Evolutionary conservation across 2,797 vertebrate species (phyloP).

Genomic region (Peromyscus aztecus): DNA sequence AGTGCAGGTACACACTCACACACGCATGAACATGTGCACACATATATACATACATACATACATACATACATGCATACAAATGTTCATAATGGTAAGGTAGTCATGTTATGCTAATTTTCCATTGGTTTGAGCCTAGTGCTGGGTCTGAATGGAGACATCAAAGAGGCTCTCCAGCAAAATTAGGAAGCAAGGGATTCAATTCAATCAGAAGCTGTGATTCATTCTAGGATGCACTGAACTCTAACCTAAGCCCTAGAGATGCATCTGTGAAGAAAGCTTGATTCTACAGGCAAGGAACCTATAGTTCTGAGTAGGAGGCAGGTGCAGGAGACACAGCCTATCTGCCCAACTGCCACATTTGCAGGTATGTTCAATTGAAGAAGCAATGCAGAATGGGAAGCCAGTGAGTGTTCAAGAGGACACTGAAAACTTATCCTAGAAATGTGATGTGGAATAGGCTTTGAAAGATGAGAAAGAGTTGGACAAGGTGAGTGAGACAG

Average conservation of each 20-base stretch:
- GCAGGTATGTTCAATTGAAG: background rate
- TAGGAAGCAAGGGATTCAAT: background rate
- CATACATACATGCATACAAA: background rate
- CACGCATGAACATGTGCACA: background rate
- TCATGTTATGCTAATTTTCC: background rate
- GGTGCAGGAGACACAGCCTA: background rate
- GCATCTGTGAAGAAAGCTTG: background rate
- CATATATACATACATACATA: background rate
- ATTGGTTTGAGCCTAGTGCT: background rate
- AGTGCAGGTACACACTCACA: background rate
- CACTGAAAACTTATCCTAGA: background rate
- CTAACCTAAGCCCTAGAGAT: background rate
- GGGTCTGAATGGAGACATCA: background rate
- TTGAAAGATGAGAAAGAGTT: conserved; percentile 36
- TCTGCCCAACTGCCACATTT: background rate
- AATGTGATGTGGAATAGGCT: background rate
- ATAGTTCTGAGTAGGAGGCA: background rate
- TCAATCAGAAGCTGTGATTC: background rate
- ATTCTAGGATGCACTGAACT: background rate
- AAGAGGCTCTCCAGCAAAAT: background rate
- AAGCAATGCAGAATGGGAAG: background rate
- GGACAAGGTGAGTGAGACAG: background rate
- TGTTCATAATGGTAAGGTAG: background rate
- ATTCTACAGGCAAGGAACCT: background rate
- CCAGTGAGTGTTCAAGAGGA: background rate